Conservation (phyloP, 2,113 vertebrate genomes). For the Eptesicus fuscus region DNA sequence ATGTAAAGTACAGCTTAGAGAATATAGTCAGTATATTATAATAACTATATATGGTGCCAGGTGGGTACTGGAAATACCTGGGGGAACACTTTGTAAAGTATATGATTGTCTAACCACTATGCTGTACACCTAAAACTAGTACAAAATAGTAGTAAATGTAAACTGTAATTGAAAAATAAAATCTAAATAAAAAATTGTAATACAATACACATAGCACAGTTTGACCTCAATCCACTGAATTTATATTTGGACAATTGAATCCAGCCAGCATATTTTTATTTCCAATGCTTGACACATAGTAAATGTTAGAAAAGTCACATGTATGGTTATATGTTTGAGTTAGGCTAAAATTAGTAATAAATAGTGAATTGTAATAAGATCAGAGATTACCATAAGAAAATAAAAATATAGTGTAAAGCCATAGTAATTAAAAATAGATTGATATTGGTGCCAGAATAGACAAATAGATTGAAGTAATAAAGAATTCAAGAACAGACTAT, state of each 20-base stretch:
- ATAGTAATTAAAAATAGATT: constrained; percentile 22
- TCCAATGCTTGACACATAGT: background rate
- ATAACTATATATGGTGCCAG: background rate
- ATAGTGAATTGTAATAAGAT: constrained; percentile 25
- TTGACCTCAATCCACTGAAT: background rate
- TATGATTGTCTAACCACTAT: background rate
- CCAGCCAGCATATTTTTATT: background rate
- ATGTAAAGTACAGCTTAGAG: background rate
- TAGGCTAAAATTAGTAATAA: constrained; percentile 23
- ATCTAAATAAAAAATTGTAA: background rate
- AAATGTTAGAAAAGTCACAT: background rate
- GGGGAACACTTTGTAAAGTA: background rate
- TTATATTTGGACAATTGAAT: constrained; percentile 9
- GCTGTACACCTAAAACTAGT: background rate
- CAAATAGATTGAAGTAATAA: background rate
- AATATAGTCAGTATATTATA: background rate
- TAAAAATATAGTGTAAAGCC: background rate
- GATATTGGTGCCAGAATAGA: background rate
- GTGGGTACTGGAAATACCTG: background rate
- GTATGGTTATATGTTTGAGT: background rate
- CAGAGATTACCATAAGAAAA: background rate
- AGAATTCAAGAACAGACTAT: background rate
- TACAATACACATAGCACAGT: background rate
- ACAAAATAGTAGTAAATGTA: background rate
- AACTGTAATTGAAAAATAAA: background rate